Base-by-base conservation (phyloP, 1,140 invertebrate species). In the Parapsyche elsis region DNA sequence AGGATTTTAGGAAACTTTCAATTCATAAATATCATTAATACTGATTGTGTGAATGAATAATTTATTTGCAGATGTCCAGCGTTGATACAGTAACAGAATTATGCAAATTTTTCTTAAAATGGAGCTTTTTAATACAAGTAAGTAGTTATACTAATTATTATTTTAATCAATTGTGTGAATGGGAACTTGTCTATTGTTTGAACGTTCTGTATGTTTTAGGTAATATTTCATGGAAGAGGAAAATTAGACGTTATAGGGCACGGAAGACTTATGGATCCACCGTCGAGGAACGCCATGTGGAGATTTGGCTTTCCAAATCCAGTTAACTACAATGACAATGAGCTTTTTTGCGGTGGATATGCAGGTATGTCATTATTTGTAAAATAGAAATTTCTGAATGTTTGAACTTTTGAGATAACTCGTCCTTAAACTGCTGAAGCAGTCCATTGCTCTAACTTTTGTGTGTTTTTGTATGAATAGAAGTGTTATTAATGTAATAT, bases 261-360 rank as follows among this genome's bases (percentile, higher is more conserved):
- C 88, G 94, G 94, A 0, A 87, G 94, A 21, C 87, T 95, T 46
- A 96, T 97, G 93, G 95, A 98, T 86, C 97, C 97, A 0, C 96
- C 97, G 0, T 92, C 95, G 0, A 91, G 97, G 19, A 97, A 98
- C 88, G 93, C 93, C 19, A 97, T 97, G 95, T 98, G 97, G 97
- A 89, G 97, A 70, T 95, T 97, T 85, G 97, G 96, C 0, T 98
- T 94, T 88, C 93, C 94, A 0, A 97, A 96, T 89, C 95, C 96
- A 0, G 94, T 96, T 9, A 97, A 98, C 87, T 98, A 98, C 85
- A 96, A 98, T 84, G 97, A 98, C 86, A 98, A 97, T 83, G 96
- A 93, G 84, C 88, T 93, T 5, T 93, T 92, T 85, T 93, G 92
- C 83, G 97, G 97, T 0, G 97, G 97, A 57, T 95, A 94, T 85